Evolutionary conservation across 1,140 invertebrate genomes (phyloP).

Genomic region (Battus philenor): DNA sequence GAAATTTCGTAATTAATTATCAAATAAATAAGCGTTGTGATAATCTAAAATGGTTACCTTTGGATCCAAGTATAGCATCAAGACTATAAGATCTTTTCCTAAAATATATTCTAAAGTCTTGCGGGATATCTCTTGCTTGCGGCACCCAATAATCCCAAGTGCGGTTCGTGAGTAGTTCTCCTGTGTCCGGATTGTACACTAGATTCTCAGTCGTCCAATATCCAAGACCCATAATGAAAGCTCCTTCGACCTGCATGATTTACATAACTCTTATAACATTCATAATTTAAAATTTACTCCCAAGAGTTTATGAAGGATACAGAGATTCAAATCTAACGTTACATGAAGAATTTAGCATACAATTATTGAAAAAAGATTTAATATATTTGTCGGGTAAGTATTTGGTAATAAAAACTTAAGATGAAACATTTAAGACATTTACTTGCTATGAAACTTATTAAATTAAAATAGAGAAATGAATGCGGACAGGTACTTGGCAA

Average conservation of each 20-base stretch:
- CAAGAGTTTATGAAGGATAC: neutral
- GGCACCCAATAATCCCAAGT: conserved; percentile 91
- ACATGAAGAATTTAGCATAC: too few species aligned
- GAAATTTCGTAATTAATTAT: too few species aligned
- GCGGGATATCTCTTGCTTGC: conserved; percentile 86
- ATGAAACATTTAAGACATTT: too few species aligned
- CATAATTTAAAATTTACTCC: too few species aligned
- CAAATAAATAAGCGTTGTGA: neutral
- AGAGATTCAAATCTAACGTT: too few species aligned
- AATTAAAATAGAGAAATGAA: too few species aligned
- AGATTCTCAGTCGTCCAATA: conserved; percentile 85
- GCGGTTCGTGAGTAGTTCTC: conserved; percentile 81
- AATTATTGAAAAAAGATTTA: too few species aligned
- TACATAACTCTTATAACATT: neutral
- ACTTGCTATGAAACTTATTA: too few species aligned
- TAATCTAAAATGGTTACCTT: conserved; percentile 82
- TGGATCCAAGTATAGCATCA: conserved; percentile 83
- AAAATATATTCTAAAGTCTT: conserved; percentile 86
- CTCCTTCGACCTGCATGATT: conserved; percentile 84
- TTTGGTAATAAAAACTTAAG: too few species aligned
- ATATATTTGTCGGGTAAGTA: too few species aligned
- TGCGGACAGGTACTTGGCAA: too few species aligned
- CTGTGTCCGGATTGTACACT: conserved; percentile 79
- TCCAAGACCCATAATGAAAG: conserved; percentile 90
- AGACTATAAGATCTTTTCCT: conserved; percentile 82